phyloP scores from a whole-genome alignment of 2,113 vertebrate genomes.

The Pachypanchax playfairii region DNA sequence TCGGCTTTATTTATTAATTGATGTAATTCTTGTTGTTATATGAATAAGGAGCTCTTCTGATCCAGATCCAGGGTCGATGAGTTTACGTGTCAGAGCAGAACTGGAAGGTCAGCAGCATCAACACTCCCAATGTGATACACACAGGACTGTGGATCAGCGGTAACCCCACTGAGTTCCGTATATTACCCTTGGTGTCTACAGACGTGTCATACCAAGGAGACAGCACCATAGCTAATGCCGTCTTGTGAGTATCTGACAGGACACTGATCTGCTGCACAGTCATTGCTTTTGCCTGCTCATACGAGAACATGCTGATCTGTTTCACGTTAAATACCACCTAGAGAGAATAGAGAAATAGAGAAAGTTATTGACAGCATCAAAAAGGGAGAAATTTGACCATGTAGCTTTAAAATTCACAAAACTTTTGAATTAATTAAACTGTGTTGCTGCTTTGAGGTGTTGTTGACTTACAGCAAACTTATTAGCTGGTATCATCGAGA shows the following conservation, averaged over 20 bases:
- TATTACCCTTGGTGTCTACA: conserved; percentile 74
- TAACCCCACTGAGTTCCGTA: conserved; percentile 70
- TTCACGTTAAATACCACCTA: conserved; percentile 76
- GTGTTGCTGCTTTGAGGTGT: not conserved
- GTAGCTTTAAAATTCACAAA: not conserved
- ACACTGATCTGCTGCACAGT: conserved; percentile 63
- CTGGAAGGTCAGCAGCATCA: conserved; percentile 64
- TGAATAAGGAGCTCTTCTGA: conserved; percentile 26
- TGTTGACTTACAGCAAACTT: conserved; percentile 79
- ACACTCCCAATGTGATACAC: conserved; percentile 64
- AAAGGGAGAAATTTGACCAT: not conserved
- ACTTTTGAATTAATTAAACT: not conserved
- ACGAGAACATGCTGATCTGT: conserved; percentile 80
- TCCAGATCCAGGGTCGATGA: conserved; percentile 31
- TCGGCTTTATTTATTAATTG: not conserved
- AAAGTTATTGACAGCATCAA: not conserved
- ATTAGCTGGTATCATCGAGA: conserved; percentile 72
- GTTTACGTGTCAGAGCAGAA: conserved; percentile 54
- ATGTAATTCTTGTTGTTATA: conserved; percentile 9
- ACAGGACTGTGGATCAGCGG: conserved; percentile 49
- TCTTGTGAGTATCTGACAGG: conserved; percentile 70
- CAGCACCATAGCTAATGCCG: conserved; percentile 79
- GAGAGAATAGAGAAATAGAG: not conserved
- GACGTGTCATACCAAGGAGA: conserved; percentile 73
- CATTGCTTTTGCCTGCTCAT: conserved; percentile 80